Base-by-base conservation (phyloP, 1,140 invertebrate genomes). In the Trichonephila clavata region DNA sequence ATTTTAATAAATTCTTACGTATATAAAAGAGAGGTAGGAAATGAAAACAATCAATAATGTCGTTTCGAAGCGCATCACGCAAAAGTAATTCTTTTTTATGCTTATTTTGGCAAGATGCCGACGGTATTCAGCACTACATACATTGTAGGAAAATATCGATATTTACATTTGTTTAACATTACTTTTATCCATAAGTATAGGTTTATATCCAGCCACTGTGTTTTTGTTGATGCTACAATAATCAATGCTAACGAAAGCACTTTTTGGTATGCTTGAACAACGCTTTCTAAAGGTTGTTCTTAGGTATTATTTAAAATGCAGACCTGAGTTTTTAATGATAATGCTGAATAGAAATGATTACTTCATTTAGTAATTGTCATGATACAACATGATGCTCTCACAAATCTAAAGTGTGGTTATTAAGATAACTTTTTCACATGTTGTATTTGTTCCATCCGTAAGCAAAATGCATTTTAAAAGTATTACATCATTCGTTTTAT, bases 21-120 rank as follows among this genome's bases (percentile, higher is more conserved):
- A 77, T 24, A 43, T 61, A 89, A 84, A 89, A 77, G 63, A 65
- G 60, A 32, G 20, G 43, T 7, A n/a, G 50, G 81, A 83, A 63
- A 61, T 27, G n/a, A 90, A 80, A 81, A 27, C 32, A 90, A 90
- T 90, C 89, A 81, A 90, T 90, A 90, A 32, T 63, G 71, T 60
- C 77, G 50, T 90, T 90, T 90, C 77, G 68, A 90, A 81, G 57
- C 89, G 27, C 43, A 61, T 90, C 89, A 90, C 89, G 89, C 77
- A 90, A 90, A 81, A 59, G 43, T 90, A 80, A 77, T 88, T 65
- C 65, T 81, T 90, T 90, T 90, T 81, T 90, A 81, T 81, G 89
- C 89, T 90, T 71, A 90, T 90, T 81, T 90, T 90, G 89, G 89
- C 89, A 90, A 90, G 89, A 60, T 90, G 68, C 77, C 71, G 89